Percentiles rank a stretch among this genome's conserved stretches.
Conservation (phyloP, 2,113 vertebrate species). For the Dicentrarchus labrax region DNA sequence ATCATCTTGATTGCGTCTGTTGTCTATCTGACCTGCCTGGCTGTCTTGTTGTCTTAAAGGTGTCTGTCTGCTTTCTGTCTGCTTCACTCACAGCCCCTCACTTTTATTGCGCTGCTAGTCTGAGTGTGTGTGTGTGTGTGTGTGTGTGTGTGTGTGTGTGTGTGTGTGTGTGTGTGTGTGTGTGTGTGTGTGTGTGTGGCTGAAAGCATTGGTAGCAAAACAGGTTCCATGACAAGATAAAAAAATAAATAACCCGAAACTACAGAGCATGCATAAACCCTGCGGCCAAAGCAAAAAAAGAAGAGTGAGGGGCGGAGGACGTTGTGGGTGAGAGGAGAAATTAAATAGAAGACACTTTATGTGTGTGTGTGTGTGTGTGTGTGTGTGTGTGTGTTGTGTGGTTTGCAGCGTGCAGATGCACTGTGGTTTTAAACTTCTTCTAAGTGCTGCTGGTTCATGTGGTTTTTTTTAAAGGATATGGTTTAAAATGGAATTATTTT, state of each 20-base stretch:
- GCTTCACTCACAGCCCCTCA: neutral
- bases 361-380: constrained; percentile 3
- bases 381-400: constrained; percentile 14
- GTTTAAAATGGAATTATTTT: neutral
- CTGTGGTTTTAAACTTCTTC: neutral
- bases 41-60: neutral
- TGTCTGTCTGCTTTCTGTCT: constrained; percentile 6
- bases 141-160: neutral
- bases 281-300: constrained; percentile 28
- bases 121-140: constrained; percentile 7
- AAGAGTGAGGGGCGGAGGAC: neutral
- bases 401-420: constrained; percentile 56
- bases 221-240: constrained; percentile 45
- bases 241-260: neutral
- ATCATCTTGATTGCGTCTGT: neutral
- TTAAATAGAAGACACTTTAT: constrained; percentile 3
- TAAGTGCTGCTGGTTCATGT: neutral
- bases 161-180: constrained; percentile 1
- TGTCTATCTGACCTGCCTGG: neutral
- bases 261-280: constrained; percentile 14
- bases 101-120: constrained; percentile 15
- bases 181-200: neutral
- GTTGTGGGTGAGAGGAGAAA: constrained; percentile 17
- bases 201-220: neutral
- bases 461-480: neutral